phyloP scores from a whole-genome alignment of 2,888 invertebrate genomes.

The Hecatera dysodea region DNA sequence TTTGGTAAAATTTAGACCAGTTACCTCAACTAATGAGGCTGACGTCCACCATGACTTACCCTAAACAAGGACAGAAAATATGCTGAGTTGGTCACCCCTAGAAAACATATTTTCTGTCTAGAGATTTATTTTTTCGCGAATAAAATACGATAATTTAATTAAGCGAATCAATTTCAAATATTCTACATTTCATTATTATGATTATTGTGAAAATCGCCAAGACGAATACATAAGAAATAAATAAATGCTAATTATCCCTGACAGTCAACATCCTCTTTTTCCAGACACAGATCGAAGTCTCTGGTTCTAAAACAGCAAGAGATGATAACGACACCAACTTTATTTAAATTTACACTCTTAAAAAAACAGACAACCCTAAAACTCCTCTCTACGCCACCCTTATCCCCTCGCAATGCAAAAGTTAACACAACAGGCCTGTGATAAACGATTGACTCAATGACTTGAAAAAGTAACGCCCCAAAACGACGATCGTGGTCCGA shows the following conservation, averaged over 20 bases:
- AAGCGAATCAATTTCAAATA: background rate
- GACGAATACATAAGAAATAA: background rate
- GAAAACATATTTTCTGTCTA: background rate
- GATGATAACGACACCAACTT: too few species aligned
- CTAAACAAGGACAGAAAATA: conserved; percentile 79
- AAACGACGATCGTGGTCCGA: conserved; percentile 82
- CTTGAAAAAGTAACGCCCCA: conserved; percentile 89
- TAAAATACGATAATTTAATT: background rate
- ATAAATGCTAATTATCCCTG: background rate
- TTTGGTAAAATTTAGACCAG: conserved; percentile 85
- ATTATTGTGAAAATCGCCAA: background rate
- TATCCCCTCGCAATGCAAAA: conserved; percentile 77
- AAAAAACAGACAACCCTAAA: background rate
- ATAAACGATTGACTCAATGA: conserved; percentile 91
- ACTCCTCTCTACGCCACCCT: conserved; percentile 70
- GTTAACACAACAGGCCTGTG: conserved; percentile 89
- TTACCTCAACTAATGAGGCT: conserved; percentile 89
- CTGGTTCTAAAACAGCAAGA: background rate
- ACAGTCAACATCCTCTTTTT: background rate
- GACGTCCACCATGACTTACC: conserved; percentile 85
- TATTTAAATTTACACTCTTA: background rate
- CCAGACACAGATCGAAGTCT: background rate
- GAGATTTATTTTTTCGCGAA: background rate
- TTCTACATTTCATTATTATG: background rate
- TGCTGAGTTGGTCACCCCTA: conserved; percentile 63